Base-by-base conservation (phyloP, 30 jellyfish, hydroid and myxozoan genomes). In the Calvadosia cruxmelitensis region DNA sequence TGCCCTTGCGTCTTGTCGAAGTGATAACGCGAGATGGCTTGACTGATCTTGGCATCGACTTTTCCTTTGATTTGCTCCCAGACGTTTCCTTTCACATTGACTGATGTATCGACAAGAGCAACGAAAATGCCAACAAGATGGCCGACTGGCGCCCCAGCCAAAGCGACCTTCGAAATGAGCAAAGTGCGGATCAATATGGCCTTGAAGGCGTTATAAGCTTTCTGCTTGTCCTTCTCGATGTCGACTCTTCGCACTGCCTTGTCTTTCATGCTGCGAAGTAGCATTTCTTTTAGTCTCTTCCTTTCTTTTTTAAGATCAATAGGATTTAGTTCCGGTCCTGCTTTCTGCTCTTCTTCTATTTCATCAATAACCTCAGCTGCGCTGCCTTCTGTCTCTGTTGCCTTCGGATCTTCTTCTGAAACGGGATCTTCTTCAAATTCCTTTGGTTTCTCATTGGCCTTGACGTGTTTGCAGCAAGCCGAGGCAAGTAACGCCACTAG, bases 91-190 rank as follows among this genome's bases (percentile, higher is more conserved):
- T 42, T 20, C 20, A 5, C 15, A 20, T 20, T 42, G 20, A 42
- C 57, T 5, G 57, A 42, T 42, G 57, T 42, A 42, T 42, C 57
- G 20, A 42, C 57, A 10, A 42, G 20, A 42, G 57, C 57, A 42
- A 42, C 20, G 57, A 42, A 42, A 42, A 42, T 42, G 20, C 57
- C 57, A 42, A 42, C 15, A 5, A 42, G 20, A 42, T 42, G 57
- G 20, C 57, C 57, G 20, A 42, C 57, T 42, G 57, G 57, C 20
- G 57, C 57, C 15, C 57, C 57, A 42, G 57, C 57, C 57, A 42
- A 5, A 5, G 57, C 57, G 20, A 42, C 57, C 20, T 42, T 42
- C 20, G 57, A 42, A 20, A 42, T 42, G 15, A 42, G 20, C 20
- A 42, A 42, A 10, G 20, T 42, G 20, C 57, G 57, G 57, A 42